Evolutionary conservation across 2,888 invertebrate species (phyloP), one percentile per base, ranked within the genome.

Genomic region (Acanthoscelides obtectus): DNA sequence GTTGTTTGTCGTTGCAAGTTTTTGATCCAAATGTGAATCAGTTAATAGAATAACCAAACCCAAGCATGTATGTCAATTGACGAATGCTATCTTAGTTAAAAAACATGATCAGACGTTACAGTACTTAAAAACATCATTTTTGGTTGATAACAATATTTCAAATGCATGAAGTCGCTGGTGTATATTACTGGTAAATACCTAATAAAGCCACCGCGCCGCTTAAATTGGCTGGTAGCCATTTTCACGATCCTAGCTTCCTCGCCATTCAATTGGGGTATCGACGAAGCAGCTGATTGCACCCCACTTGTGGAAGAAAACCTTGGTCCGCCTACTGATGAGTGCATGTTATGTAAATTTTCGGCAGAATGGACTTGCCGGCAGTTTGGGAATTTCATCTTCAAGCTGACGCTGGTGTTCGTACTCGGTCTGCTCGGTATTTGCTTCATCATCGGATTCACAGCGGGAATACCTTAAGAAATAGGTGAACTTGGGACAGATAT

Each of bases 131-230:
- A n/a, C n/a, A n/a, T n/a, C n/a, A n/a, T n/a, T n/a, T n/a, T n/a
- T n/a, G n/a, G n/a, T n/a, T n/a, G n/a, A n/a, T n/a, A n/a, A n/a
- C n/a, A n/a, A n/a, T n/a, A n/a, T n/a, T n/a, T n/a, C n/a, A n/a
- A n/a, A n/a, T n/a, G n/a, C n/a, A n/a, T n/a, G n/a, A n/a, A n/a
- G n/a, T n/a, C n/a, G n/a, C n/a, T n/a, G n/a, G n/a, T n/a, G n/a
- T n/a, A n/a, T n/a, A 45, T 12, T 1, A 12, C 45, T 6, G 17
- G 12, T 45, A 6, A 45, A 12, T 45, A 45, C 45, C 45, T 45
- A 12, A 97, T 94, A 86, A 94, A 97, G 27, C 97, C 97, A 1
- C 96, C 96, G 22, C 94, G 87, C 0, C 97, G 87, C 22, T 91
- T 90, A 84, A 94, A 94, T 85, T 97, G 96, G 68, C 92, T 90